phyloP scores from a whole-genome alignment of 2,113 vertebrate species.

The Maccullochella peelii region DNA sequence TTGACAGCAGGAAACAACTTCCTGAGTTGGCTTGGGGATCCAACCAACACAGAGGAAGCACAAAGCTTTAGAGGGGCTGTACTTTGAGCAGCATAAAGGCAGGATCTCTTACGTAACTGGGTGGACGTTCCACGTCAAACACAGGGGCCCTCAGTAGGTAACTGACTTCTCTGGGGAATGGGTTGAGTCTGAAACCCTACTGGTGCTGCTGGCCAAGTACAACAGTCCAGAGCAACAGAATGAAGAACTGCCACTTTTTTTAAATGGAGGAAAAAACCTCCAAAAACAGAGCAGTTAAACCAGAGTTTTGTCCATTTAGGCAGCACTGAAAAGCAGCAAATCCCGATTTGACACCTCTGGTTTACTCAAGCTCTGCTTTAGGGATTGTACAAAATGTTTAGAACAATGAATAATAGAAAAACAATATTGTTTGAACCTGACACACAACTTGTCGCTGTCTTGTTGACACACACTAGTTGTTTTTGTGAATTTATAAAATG shows the following conservation, averaged over 20 bases:
- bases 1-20: conserved; percentile 59
- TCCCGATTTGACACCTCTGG: background rate
- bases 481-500: no score
- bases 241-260: conserved; percentile 29
- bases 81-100: conserved; percentile 18
- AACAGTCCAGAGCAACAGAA: conserved; percentile 27
- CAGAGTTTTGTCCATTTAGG: conserved; percentile 10
- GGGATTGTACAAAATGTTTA: background rate
- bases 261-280: background rate
- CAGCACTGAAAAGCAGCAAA: background rate
- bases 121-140: conserved; percentile 44
- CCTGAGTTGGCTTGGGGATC: conserved; percentile 47
- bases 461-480: no score
- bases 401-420: background rate
- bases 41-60: conserved; percentile 38
- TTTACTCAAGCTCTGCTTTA: background rate
- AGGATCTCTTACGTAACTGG: conserved; percentile 60
- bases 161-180: conserved; percentile 9
- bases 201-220: conserved; percentile 39
- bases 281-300: conserved; percentile 33
- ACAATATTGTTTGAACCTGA: background rate
- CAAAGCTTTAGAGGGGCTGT: conserved; percentile 17
- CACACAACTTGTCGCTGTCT: no score
- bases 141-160: conserved; percentile 44
- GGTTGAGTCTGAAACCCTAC: conserved; percentile 4